Percentiles rank a stretch among this genome's conserved stretches.
These are phyloP conservation scores for Branchinecta sandiegonensis DNA, from an alignment of 2,888 invertebrate species.

Conservation along the genomic window DNA sequence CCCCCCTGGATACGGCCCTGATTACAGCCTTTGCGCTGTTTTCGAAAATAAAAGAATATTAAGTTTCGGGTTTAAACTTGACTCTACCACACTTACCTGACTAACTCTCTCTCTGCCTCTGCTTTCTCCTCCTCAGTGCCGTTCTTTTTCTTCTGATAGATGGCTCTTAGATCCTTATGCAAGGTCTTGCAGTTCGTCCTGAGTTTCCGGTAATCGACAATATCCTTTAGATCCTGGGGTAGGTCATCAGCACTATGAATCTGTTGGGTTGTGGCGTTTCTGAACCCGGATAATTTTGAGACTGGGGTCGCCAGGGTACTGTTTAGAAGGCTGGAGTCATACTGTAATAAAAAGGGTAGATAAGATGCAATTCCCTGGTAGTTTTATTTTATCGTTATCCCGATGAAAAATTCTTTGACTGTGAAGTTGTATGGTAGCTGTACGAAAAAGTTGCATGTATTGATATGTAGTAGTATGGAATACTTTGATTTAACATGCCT, in stretches of 20 bases:
- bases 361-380: no score
- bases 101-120: slow-evolving; percentile 27
- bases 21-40: no score
- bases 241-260: slow-evolving; percentile 39
- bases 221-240: slow-evolving; percentile 40
- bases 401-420: no score
- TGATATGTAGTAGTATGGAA: no score
- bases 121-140: slow-evolving; percentile 26
- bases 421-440: no score
- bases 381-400: no score
- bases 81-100: slow-evolving; percentile 25
- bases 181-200: slow-evolving; percentile 42
- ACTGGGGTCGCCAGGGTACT: background rate
- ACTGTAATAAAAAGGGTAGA: background rate
- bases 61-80: no score
- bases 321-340: background rate
- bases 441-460: no score
- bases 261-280: slow-evolving; percentile 43
- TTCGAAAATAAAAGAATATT: no score
- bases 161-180: slow-evolving; percentile 33
- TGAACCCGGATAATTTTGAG: slow-evolving; percentile 24
- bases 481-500: no score
- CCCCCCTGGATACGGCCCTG: no score
- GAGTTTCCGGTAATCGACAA: slow-evolving; percentile 46
- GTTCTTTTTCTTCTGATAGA: slow-evolving; percentile 32